These are phyloP conservation scores for Leucoraja ocellata DNA, from an alignment of 2,797 vertebrate species.

Conservation along the genomic window DNA sequence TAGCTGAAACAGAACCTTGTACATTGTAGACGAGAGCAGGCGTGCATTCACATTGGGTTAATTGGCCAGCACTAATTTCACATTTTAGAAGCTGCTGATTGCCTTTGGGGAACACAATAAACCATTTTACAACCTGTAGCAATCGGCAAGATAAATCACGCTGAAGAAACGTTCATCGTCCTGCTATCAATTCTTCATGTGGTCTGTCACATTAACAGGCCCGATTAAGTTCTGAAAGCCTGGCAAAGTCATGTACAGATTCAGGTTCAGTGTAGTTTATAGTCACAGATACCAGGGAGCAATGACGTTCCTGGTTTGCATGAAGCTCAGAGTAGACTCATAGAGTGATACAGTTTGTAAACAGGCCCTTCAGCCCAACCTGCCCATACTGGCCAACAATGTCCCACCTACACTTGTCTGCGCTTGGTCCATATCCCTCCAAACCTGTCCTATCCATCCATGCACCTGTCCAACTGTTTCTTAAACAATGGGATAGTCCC, in stretches of 20 bases:
- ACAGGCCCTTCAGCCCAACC: too few relatives aligned
- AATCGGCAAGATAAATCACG: slow-evolving; percentile 9
- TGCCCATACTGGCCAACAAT: too few relatives aligned
- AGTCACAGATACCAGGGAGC: too few relatives aligned
- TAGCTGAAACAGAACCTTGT: not conserved
- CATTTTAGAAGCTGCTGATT: not conserved
- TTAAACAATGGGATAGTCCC: too few relatives aligned
- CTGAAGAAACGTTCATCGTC: not conserved
- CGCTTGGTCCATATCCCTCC: too few relatives aligned
- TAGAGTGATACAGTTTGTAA: too few relatives aligned
- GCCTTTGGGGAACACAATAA: not conserved
- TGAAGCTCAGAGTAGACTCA: too few relatives aligned
- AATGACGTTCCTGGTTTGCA: too few relatives aligned
- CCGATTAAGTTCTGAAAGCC: not conserved
- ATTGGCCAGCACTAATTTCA: slow-evolving; percentile 15
- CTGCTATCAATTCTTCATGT: not conserved
- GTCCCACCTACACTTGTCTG: too few relatives aligned
- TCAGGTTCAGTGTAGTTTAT: too few relatives aligned
- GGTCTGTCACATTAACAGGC: not conserved
- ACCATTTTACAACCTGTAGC: not conserved
- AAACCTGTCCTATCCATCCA: too few relatives aligned
- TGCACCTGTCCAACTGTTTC: too few relatives aligned
- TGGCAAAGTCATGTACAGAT: not conserved
- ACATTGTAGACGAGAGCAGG: not conserved
- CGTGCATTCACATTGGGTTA: slow-evolving; percentile 1